These are phyloP conservation scores for Tricholauxania praeusta DNA, from an alignment of 2,888 invertebrate genomes.

Conservation along the genomic window DNA sequence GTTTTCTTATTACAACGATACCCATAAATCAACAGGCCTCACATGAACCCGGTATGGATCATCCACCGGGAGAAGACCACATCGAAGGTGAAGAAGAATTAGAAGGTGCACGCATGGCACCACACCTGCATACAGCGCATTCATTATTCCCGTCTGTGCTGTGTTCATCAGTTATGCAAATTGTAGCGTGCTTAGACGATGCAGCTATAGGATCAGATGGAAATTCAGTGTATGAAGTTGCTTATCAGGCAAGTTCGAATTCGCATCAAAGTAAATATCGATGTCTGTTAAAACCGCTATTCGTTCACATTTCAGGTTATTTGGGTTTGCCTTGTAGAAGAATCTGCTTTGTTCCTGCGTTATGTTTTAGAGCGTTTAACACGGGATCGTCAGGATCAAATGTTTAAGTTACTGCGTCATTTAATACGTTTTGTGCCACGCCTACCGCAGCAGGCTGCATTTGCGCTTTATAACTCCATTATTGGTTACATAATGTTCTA, in stretches of 20 bases:
- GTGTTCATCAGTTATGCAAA: conserved; percentile 95
- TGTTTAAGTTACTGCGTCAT: conserved; percentile 93
- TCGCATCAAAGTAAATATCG: not conserved
- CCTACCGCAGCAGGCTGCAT: conserved; percentile 96
- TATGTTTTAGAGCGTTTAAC: conserved; percentile 97
- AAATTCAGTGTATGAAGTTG: conserved; percentile 95
- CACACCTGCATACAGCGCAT: conserved; percentile 91
- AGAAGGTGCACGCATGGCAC: conserved; percentile 80
- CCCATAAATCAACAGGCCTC: conserved; percentile 96
- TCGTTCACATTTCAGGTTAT: conserved; percentile 78
- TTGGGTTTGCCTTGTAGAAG: conserved; percentile 98
- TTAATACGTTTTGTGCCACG: conserved; percentile 93
- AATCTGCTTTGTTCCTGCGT: conserved; percentile 93
- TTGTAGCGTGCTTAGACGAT: conserved; percentile 94
- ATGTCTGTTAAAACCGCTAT: not conserved
- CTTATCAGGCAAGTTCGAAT: conserved; percentile 79
- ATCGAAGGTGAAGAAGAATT: conserved; percentile 85
- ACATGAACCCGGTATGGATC: conserved; percentile 92
- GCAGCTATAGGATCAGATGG: conserved; percentile 95
- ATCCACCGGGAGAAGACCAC: conserved; percentile 72
- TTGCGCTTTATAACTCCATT: conserved; percentile 97
- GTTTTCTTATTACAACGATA: conserved; percentile 94
- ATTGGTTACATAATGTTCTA: conserved; percentile 99
- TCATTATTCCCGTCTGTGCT: conserved; percentile 97
- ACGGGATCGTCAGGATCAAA: conserved; percentile 91